phyloP scores from a whole-genome alignment of 2,888 invertebrate species.

The Lithophane semibrunnea region DNA sequence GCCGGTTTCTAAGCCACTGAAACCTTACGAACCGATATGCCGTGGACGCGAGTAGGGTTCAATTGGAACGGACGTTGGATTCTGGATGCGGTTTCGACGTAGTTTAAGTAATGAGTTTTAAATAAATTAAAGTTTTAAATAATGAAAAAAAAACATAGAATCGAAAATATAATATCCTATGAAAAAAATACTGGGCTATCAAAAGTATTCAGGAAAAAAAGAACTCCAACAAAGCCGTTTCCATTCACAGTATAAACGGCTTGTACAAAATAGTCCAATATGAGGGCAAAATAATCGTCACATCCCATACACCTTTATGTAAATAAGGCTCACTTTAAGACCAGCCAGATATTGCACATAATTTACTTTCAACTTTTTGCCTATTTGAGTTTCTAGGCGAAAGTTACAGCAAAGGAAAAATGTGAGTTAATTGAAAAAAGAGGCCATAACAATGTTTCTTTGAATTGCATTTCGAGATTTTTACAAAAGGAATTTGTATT shows the following conservation, averaged over 20 bases:
- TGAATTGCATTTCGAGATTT: neutral
- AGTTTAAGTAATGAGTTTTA: no score
- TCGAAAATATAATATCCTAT: no score
- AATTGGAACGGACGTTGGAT: slow-evolving; percentile 10
- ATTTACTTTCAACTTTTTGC: slow-evolving; percentile 13
- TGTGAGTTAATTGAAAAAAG: slow-evolving; percentile 14
- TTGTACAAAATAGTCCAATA: slow-evolving; percentile 14
- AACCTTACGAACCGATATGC: slow-evolving; percentile 70
- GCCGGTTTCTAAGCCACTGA: slow-evolving; percentile 76
- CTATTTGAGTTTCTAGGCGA: neutral
- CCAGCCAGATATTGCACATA: slow-evolving; percentile 44
- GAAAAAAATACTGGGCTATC: neutral
- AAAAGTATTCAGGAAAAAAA: slow-evolving; percentile 8
- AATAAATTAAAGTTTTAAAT: no score
- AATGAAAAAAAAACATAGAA: neutral
- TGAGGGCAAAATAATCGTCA: slow-evolving; percentile 71
- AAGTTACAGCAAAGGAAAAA: neutral
- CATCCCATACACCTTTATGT: slow-evolving; percentile 72
- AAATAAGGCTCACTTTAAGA: slow-evolving; percentile 68
- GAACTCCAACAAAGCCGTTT: slow-evolving; percentile 11
- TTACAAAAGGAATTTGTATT: neutral
- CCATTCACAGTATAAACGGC: slow-evolving; percentile 30
- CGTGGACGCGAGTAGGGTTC: slow-evolving; percentile 54
- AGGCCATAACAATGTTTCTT: neutral
- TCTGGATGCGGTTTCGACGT: slow-evolving; percentile 35